A percentile compares a stretch with the other conserved stretches of the same genome.
Evolutionary conservation across 1,140 invertebrate genomes (phyloP).

Genomic region (Anastatus disparis): DNA sequence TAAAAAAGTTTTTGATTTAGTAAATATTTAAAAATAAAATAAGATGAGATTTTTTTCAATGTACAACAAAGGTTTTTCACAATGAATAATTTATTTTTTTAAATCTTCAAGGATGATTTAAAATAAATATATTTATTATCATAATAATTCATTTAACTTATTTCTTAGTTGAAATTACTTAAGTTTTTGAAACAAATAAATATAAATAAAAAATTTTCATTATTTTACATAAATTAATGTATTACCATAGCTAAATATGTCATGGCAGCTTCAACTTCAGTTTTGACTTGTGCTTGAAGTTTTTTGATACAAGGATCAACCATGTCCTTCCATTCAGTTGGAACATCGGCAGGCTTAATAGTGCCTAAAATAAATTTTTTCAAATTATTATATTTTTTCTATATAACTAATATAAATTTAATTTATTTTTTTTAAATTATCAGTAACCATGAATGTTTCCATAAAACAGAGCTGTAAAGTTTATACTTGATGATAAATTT

Average conservation of each 20-base stretch:
- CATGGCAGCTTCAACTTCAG: conserved; percentile 81
- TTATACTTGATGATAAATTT: no score
- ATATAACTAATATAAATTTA: conserved; percentile 10
- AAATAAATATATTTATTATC: background rate
- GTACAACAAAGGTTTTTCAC: no score
- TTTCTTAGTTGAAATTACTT: no score
- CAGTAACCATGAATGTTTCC: background rate
- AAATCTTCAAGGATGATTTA: background rate
- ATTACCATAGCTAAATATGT: conserved; percentile 85
- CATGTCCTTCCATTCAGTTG: conserved; percentile 76
- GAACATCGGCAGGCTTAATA: conserved; percentile 61
- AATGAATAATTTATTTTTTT: background rate
- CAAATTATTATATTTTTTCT: background rate
- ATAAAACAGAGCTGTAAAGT: background rate
- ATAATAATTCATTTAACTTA: background rate
- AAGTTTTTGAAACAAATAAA: background rate
- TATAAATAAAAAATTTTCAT: background rate
- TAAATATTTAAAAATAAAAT: no score
- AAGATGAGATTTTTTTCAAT: no score
- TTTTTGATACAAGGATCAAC: conserved; percentile 70
- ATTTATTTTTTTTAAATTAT: background rate
- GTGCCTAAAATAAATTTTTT: conserved; percentile 58
- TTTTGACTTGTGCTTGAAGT: conserved; percentile 78
- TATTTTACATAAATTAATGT: background rate
- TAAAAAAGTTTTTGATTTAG: no score